Evolutionary conservation across 2,113 vertebrate genomes (phyloP).

Genomic region (Oncorhynchus nerka): DNA sequence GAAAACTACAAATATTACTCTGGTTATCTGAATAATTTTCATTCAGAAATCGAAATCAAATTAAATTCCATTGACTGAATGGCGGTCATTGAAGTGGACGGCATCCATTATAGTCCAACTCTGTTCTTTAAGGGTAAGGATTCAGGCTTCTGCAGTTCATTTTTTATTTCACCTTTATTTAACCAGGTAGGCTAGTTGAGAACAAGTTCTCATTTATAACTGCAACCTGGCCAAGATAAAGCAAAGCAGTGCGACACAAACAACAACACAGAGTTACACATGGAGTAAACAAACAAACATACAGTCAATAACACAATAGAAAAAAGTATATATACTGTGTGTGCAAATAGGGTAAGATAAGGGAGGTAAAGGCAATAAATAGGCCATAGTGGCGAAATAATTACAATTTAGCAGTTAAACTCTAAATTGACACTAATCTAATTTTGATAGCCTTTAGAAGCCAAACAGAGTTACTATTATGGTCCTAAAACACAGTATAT

Average conservation of each 20-base stretch:
- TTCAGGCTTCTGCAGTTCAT: constrained; percentile 14
- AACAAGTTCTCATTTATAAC: no score
- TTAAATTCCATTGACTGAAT: neutral
- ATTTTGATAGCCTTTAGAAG: constrained; percentile 20
- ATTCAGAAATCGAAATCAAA: neutral
- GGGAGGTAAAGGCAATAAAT: no score
- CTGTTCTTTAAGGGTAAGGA: constrained; percentile 22
- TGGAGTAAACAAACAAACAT: no score
- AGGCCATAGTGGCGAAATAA: no score
- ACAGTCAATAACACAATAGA: no score
- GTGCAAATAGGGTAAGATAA: no score
- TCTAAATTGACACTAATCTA: constrained; percentile 19
- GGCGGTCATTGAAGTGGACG: neutral
- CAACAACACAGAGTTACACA: no score
- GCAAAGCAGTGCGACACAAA: no score
- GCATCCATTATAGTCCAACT: neutral
- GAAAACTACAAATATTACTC: neutral
- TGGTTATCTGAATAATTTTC: neutral
- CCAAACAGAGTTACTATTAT: constrained; percentile 1
- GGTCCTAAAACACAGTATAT: neutral
- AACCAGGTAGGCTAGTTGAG: no score
- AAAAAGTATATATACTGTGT: no score
- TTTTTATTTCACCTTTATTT: no score
- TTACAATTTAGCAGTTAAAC: constrained; percentile 13
- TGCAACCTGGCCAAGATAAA: no score